These are phyloP conservation scores for Neoarius graeffei DNA, from an alignment of 2,113 vertebrate genomes.

Conservation along the genomic window DNA sequence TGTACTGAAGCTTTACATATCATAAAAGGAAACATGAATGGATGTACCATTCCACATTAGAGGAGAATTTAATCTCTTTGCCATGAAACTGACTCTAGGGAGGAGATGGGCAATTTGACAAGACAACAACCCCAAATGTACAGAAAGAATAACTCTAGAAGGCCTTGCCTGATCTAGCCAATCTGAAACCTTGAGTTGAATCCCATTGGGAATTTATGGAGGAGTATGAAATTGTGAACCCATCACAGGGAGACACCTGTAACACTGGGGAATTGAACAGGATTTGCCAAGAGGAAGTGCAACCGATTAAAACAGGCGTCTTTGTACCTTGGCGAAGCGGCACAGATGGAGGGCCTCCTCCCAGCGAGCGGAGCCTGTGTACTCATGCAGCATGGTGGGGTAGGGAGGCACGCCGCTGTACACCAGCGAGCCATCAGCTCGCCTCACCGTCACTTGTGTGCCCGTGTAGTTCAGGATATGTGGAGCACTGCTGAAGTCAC, in stretches of 20 bases:
- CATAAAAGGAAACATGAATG: neutral
- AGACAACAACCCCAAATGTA: neutral
- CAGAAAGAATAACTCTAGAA: neutral
- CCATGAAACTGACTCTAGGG: neutral
- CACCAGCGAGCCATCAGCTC: slow-evolving; percentile 87
- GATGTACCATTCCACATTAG: neutral
- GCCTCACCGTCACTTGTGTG: slow-evolving; percentile 82
- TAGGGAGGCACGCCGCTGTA: slow-evolving; percentile 83
- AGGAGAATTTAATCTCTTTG: neutral
- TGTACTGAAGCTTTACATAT: neutral
- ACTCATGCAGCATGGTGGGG: slow-evolving; percentile 83
- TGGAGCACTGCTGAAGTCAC: slow-evolving; percentile 84
- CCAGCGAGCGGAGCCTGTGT: slow-evolving; percentile 80
- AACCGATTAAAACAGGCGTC: neutral
- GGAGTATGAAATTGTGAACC: neutral
- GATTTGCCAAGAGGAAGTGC: neutral
- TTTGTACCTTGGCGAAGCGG: slow-evolving; percentile 89
- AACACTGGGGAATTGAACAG: neutral
- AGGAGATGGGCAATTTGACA: neutral
- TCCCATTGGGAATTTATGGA: neutral
- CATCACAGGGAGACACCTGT: neutral
- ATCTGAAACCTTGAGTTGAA: neutral
- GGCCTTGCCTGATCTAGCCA: neutral
- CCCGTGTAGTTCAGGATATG: slow-evolving; percentile 87
- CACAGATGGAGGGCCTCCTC: slow-evolving; percentile 88